A percentile compares a stretch with the other conserved stretches of the same genome.
phyloP scores from a whole-genome alignment of 2,113 vertebrate species.

The Burhinus oedicnemus region DNA sequence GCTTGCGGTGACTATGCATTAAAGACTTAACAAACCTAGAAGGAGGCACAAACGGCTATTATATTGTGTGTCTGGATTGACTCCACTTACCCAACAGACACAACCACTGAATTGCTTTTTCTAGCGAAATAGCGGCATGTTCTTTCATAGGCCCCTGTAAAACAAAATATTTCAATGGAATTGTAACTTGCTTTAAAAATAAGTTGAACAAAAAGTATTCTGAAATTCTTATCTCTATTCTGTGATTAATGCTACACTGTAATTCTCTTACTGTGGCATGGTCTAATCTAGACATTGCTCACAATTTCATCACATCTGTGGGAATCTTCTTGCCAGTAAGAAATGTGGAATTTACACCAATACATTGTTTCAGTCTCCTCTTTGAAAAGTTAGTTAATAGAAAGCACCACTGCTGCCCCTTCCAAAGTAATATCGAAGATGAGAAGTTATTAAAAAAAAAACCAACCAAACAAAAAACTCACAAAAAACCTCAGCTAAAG shows the following conservation, averaged over 20 bases:
- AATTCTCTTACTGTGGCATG: background rate
- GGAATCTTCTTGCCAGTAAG: background rate
- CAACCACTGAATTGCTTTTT: slow-evolving; percentile 42
- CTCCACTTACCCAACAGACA: slow-evolving; percentile 47
- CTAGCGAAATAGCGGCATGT: background rate
- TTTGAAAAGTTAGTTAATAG: background rate
- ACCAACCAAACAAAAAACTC: background rate
- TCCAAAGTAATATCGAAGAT: background rate
- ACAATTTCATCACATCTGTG: background rate
- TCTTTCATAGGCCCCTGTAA: slow-evolving; percentile 6
- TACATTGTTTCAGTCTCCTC: background rate
- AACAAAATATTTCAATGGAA: background rate
- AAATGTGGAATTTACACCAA: background rate
- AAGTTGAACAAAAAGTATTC: background rate
- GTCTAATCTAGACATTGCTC: background rate
- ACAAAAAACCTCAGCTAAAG: background rate
- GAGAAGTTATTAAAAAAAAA: background rate
- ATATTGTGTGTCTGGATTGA: background rate
- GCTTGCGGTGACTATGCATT: background rate
- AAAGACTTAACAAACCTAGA: background rate
- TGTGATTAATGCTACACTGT: background rate
- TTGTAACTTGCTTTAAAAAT: background rate
- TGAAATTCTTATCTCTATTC: background rate
- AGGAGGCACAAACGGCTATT: background rate
- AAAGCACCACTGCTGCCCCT: background rate